These are phyloP conservation scores for Hybognathus amarus DNA, from an alignment of 2,797 vertebrate genomes.

Conservation along the genomic window DNA sequence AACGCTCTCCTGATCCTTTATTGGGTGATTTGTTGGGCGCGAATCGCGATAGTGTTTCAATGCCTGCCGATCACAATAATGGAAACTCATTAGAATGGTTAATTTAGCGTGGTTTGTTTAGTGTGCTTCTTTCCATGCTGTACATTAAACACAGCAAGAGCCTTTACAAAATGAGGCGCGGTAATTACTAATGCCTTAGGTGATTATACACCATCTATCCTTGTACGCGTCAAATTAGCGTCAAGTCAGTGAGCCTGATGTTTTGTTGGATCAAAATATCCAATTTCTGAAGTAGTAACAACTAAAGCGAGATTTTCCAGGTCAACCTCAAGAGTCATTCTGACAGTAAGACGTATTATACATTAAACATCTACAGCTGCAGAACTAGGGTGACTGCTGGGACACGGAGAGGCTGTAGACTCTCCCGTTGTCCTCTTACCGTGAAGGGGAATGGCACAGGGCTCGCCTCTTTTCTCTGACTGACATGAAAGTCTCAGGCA, in stretches of 20 bases:
- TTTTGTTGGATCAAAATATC: background rate
- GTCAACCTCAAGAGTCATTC: constrained; percentile 10
- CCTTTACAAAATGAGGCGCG: background rate
- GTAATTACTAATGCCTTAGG: background rate
- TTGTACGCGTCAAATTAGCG: constrained; percentile 1
- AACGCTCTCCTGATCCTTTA: constrained; percentile 44
- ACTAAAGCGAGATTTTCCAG: background rate
- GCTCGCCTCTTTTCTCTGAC: constrained; percentile 21
- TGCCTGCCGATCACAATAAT: constrained; percentile 34
- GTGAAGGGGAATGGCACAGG: constrained; percentile 10
- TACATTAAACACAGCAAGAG: constrained; percentile 21
- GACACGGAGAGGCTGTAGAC: constrained; percentile 16
- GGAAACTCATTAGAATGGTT: constrained; percentile 35
- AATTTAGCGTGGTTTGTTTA: constrained; percentile 36
- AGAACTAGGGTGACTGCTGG: constrained; percentile 21
- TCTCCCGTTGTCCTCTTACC: constrained; percentile 28
- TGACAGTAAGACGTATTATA: constrained; percentile 29
- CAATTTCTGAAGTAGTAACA: background rate
- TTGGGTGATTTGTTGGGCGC: constrained; percentile 34
- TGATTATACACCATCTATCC: constrained; percentile 9
- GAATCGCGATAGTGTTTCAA: constrained; percentile 36
- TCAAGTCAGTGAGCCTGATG: constrained; percentile 4
- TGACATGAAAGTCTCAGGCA: constrained; percentile 38
- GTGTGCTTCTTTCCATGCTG: constrained; percentile 10
- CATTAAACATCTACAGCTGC: constrained; percentile 45